Base-by-base conservation (phyloP, 2,797 vertebrate species). In the Yasuhikotakia modesta region DNA sequence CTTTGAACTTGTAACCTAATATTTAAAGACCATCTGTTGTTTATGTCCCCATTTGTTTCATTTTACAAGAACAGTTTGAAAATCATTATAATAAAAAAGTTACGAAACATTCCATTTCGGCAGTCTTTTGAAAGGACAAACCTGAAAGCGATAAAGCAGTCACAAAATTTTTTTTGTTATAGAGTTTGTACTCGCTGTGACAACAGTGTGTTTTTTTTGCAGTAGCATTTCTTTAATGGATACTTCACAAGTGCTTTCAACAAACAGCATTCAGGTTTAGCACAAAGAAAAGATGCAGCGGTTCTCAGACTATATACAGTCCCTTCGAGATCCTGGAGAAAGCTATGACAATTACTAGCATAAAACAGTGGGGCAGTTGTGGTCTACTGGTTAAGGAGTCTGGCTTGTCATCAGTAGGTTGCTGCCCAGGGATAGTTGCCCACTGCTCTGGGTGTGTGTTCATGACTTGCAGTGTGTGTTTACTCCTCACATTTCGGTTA, bases 151-250 rank as follows among this genome's bases (percentile, higher is more conserved):
- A 35, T 24, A 50, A 5, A 30, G 3, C 27, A 43, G 27, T 48
- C 24, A 21, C 7, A 5, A n/a, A 50, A 2, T 32, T 21, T 7
- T 17, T 57, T 46, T 45, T n/a, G n/a, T n/a, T 67, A 13, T 24
- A 46, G 50, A 55, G 63, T 76, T 46, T 46, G 35, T 57, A 21
- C 57, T 50, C 17, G 21, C 35, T 76, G 57, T 45, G 22, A 57
- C 35, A 58, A 67, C 63, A 57, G 5, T 46, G 50, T 45, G 35
- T 57, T 71, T 64, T 75, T 80, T 27, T 65, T 71, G 67, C 30
- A 24, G 10, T 65, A 68, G 27, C 27, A 71, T 71, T 70, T 76
- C 63, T 80, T 75, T 66, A 75, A 75, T 67, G 50, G 73, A 45
- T 57, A 71, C 58, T 48, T 81, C 27, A 30, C 0, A 14, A 76